Evolutionary conservation across 2,888 invertebrate species (phyloP), one percentile per base, ranked within the genome.

Genomic region (Abrostola tripartita): DNA sequence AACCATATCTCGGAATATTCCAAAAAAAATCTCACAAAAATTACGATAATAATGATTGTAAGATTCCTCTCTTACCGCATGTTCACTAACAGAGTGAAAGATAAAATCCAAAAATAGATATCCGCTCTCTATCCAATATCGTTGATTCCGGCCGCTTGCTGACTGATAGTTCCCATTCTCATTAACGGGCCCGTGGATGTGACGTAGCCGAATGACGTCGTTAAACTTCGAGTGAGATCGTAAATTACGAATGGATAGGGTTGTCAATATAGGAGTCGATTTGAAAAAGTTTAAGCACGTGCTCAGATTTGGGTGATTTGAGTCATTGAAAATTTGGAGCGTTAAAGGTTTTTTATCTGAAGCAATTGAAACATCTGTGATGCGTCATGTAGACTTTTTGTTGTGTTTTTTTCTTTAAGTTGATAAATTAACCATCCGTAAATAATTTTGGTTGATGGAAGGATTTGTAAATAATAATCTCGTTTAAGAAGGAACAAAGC

Each of bases 111-210:
- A 84, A 91, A 90, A 92, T 93, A 94, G 85, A 88, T 87, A 89
- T 92, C 92, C 93, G 90, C 87, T 87, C 86, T 88, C 87, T 85
- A 89, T 89, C 64, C 67, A 68, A 78, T 80, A 71, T 68, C 78
- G 81, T 76, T 78, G 86, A 90, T 90, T 91, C 90, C 87, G 87
- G 83, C 74, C 65, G 73, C 69, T 78, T 81, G 86, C 71, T 82
- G 90, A 90, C 81, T 86, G 90, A 90, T 89, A 87, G 92, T 91
- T 94, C 92, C 93, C 88, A 85, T 87, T 88, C 90, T 90, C 91
- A 88, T 92, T 92, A 92, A 87, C 85, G 81, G 61, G 74, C 60
- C 61, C 66, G 69, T 70, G 64, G 51, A 61, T 75, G 74, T 84
- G 79, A 81, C 82, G 81, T 80, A 71, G 71, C 61, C 79, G 78